Conservation (phyloP, 2,797 vertebrate genomes). For the Sphenodon punctatus region DNA sequence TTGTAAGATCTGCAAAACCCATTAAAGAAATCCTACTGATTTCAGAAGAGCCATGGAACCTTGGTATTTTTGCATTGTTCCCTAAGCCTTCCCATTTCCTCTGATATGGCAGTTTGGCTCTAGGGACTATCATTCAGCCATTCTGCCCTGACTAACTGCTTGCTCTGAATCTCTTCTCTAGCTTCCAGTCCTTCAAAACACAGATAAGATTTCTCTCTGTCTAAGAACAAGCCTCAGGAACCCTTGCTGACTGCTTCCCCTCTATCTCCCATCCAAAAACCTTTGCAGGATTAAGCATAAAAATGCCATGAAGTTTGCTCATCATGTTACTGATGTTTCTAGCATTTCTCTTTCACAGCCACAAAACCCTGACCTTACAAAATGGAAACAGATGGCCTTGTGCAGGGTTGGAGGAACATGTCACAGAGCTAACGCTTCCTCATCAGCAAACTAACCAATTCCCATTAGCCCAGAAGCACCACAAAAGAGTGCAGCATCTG, state of each 20-base stretch:
- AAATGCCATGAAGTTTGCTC: neutral
- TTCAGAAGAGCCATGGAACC: neutral
- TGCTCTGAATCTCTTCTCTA: neutral
- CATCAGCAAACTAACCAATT: neutral
- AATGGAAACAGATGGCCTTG: neutral
- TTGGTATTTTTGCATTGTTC: neutral
- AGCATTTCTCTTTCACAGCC: neutral
- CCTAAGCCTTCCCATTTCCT: fast-evolving
- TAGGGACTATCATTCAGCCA: neutral
- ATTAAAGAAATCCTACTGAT: neutral
- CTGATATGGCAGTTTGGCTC: neutral
- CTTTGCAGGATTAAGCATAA: neutral
- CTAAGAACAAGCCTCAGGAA: neutral
- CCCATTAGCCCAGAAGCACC: neutral
- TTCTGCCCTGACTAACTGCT: neutral
- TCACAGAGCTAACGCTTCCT: neutral
- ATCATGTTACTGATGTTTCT: neutral
- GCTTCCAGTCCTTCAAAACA: too few species aligned
- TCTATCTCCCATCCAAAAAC: neutral
- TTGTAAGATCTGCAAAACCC: neutral
- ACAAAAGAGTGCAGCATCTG: neutral
- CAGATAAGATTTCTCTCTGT: neutral
- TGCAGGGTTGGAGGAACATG: neutral
- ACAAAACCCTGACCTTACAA: neutral
- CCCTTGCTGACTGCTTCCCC: conserved; percentile 21